These are phyloP conservation scores for Cyrtorhinus lividipennis DNA, from an alignment of 1,140 invertebrate species.

Conservation along the genomic window DNA sequence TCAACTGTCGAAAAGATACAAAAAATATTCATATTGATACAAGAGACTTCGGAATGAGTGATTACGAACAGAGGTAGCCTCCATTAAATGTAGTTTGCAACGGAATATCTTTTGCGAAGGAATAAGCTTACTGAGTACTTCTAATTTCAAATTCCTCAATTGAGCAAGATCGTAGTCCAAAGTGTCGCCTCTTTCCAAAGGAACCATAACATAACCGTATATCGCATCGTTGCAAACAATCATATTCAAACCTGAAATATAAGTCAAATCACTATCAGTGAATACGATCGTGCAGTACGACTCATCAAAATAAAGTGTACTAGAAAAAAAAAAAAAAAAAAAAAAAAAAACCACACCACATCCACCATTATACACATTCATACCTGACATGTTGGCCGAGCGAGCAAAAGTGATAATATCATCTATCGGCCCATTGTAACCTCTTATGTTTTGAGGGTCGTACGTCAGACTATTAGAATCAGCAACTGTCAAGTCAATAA, in stretches of 20 bases:
- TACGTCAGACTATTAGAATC: slow-evolving; percentile 61
- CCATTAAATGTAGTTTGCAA: neutral
- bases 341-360: no score
- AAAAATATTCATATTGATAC: no score
- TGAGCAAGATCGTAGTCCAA: slow-evolving; percentile 52
- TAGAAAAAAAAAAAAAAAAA: no score
- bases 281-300: no score
- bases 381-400: slow-evolving; percentile 54
- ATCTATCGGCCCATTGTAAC: slow-evolving; percentile 65
- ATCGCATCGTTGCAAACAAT: slow-evolving; percentile 64
- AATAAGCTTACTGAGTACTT: slow-evolving; percentile 52
- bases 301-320: no score
- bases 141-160: slow-evolving; percentile 61
- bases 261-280: no score
- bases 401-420: slow-evolving; percentile 91
- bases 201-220: slow-evolving; percentile 72
- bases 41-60: no score
- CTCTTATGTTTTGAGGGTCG: slow-evolving; percentile 40
- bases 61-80: no score
- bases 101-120: no score
- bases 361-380: no score
- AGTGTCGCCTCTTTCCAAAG: slow-evolving; percentile 53
- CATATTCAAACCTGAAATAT: slow-evolving; percentile 46
- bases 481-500: slow-evolving; percentile 56
- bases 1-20: slow-evolving; percentile 19